Evolutionary conservation across 2,888 invertebrate genomes (phyloP).

Genomic region (Drosophila planitibia): DNA sequence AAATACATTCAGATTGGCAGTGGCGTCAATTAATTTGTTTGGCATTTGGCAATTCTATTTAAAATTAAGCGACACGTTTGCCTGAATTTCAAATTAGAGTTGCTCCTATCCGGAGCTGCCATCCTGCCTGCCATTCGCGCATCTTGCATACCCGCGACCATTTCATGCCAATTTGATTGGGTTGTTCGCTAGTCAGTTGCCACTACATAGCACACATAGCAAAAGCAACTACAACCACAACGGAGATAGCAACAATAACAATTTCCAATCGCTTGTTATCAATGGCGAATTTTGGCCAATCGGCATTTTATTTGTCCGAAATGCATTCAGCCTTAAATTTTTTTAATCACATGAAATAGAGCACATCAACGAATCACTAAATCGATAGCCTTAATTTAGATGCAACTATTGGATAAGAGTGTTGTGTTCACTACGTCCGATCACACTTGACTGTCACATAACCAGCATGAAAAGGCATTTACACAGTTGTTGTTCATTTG

Average conservation of each 20-base stretch:
- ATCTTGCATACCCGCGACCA: constrained; percentile 28
- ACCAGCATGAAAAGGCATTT: constrained; percentile 66
- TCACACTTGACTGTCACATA: constrained; percentile 42
- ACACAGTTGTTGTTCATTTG: constrained; percentile 65
- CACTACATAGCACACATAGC: constrained; percentile 6
- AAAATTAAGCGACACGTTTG: constrained; percentile 62
- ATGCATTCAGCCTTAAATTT: constrained; percentile 37
- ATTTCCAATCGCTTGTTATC: constrained; percentile 38
- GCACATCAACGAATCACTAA: constrained; percentile 15
- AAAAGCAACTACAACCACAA: constrained; percentile 2
- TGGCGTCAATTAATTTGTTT: constrained; percentile 71
- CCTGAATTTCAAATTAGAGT: constrained; percentile 73
- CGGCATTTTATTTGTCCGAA: constrained; percentile 54
- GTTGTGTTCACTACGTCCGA: background rate
- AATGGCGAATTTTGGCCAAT: constrained; percentile 33
- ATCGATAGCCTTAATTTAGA: constrained; percentile 47
- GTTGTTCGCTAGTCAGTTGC: constrained; percentile 41
- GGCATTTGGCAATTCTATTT: constrained; percentile 70
- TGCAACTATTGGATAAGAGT: constrained; percentile 37
- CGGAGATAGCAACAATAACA: constrained; percentile 13
- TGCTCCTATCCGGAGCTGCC: constrained; percentile 8
- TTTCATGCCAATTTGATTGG: constrained; percentile 74
- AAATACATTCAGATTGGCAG: constrained; percentile 41
- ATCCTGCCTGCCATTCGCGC: constrained; percentile 11
- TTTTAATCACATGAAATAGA: constrained; percentile 14